Conservation (phyloP, 1,140 invertebrate genomes). For the Pachypsylla venusta region DNA sequence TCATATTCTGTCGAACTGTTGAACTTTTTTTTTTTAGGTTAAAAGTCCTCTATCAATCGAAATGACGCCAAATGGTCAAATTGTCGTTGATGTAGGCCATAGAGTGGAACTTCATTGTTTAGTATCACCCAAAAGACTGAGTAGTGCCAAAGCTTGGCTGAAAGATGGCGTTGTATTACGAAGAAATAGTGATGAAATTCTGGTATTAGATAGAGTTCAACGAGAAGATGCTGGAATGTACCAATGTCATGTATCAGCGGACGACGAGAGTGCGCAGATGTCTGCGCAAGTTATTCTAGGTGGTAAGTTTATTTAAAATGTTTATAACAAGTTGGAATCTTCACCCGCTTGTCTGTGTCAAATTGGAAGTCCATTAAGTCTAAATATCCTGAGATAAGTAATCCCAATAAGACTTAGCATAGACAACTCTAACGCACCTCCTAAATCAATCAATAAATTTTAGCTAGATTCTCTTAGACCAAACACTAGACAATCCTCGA, state of each 20-base stretch:
- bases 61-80: slow-evolving; percentile 27
- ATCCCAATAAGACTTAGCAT: too few relatives aligned
- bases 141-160: slow-evolving; percentile 19
- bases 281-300: slow-evolving; percentile 35
- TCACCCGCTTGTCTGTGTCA: too few relatives aligned
- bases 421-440: too few relatives aligned
- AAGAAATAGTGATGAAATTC: neutral
- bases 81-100: slow-evolving; percentile 33
- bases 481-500: too few relatives aligned
- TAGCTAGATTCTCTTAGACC: too few relatives aligned
- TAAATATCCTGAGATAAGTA: too few relatives aligned
- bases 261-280: slow-evolving; percentile 34
- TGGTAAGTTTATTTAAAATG: slow-evolving; percentile 28
- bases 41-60: slow-evolving; percentile 23
- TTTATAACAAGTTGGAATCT: too few relatives aligned
- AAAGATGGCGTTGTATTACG: slow-evolving; percentile 23
- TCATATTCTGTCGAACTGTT: neutral
- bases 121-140: slow-evolving; percentile 22
- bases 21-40: slow-evolving; percentile 31
- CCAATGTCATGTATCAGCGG: slow-evolving; percentile 36
- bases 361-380: too few relatives aligned
- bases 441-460: too few relatives aligned
- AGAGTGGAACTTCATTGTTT: slow-evolving; percentile 35
- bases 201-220: slow-evolving; percentile 22
- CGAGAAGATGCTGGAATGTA: slow-evolving; percentile 38